phyloP scores from a whole-genome alignment of 2,797 vertebrate species.

The Microctenopoma stevenorrisi region DNA sequence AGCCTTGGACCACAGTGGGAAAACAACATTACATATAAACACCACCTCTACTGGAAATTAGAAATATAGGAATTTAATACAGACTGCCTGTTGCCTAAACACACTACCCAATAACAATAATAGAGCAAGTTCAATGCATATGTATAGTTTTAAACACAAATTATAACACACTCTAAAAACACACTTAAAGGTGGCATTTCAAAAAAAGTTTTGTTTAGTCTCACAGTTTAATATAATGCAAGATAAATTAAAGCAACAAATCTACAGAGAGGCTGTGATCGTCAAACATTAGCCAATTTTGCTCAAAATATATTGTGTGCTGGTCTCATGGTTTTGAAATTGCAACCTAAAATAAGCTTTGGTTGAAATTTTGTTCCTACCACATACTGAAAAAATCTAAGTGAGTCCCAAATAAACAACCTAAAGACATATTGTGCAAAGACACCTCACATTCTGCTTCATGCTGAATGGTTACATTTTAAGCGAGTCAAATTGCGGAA shows the following conservation, averaged over 20 bases:
- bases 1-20: slow-evolving; percentile 55
- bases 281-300: no score
- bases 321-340: background rate
- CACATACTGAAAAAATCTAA: background rate
- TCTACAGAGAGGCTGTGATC: no score
- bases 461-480: background rate
- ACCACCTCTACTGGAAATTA: slow-evolving; percentile 28
- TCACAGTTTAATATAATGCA: no score
- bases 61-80: slow-evolving; percentile 8
- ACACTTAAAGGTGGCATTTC: no score
- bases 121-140: no score
- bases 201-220: no score
- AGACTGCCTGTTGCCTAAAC: slow-evolving; percentile 21
- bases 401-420: background rate
- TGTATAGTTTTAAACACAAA: no score
- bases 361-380: background rate
- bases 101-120: no score
- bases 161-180: no score
- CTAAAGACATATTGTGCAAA: background rate
- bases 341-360: background rate
- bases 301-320: no score
- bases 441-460: background rate
- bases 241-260: no score
- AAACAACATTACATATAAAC: slow-evolving; percentile 61
- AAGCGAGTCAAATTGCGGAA: background rate